Evolutionary conservation across 2,797 vertebrate species (phyloP).

Genomic region (Odontamblyopus rebecca): DNA sequence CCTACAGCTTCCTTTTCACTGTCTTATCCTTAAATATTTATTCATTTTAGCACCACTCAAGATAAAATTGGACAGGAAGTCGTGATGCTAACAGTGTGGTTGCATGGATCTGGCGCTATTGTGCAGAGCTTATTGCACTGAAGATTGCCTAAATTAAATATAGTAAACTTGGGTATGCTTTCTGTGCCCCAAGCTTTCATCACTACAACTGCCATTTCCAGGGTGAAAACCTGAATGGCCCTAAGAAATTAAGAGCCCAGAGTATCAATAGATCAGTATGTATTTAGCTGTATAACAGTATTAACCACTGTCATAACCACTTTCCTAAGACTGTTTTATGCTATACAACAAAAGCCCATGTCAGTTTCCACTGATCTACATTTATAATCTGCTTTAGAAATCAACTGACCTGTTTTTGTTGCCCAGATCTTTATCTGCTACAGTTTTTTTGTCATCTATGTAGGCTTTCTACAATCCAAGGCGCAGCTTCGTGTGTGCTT

Average conservation of each 20-base stretch:
- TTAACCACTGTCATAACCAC: not conserved
- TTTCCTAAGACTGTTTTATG: not conserved
- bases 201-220: not conserved
- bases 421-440: not conserved
- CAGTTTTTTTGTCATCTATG: not conserved
- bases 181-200: not conserved
- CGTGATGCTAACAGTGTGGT: no score
- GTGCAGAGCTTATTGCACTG: not conserved
- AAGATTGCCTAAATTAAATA: not conserved
- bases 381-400: conserved; percentile 31
- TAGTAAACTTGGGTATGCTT: not conserved
- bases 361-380: conserved; percentile 26
- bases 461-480: not conserved
- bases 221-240: not conserved
- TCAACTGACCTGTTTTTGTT: conserved; percentile 24
- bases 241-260: not conserved
- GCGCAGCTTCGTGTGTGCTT: not conserved
- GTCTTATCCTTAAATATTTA: no score
- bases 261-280: no score
- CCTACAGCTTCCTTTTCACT: no score
- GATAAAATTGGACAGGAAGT: no score
- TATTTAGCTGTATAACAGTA: not conserved
- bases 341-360: not conserved
- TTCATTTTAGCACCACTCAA: no score
- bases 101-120: no score